Evolutionary conservation across 2,888 invertebrate species (phyloP), one percentile per base, ranked within the genome.

Genomic region (Timema cristinae): DNA sequence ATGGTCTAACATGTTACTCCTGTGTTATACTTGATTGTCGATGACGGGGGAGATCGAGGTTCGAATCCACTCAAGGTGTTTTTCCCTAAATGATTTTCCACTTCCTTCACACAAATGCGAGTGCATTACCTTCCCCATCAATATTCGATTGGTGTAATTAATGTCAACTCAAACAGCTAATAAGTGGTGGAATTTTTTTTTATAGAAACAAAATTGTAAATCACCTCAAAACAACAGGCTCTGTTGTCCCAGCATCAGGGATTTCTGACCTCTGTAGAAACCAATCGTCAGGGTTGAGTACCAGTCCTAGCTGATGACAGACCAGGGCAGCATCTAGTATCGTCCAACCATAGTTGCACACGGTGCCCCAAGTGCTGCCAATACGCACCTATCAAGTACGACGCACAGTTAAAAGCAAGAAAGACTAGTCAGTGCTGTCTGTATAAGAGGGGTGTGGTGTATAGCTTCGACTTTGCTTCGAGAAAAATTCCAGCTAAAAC

Each of bases 281-380:
- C 95, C 97, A 97, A 82, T 96, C 94, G 76, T 92, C 89, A 0
- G 97, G 96, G 82, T 98, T 97, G 15, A 97, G 86, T 0, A 93
- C 93, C 74, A 95, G 86, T 0, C 98, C 98, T 75, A 99, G 83
- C 82, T 98, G 98, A 82, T 97, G 93, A 79, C 99, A 99, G 0
- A 94, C 96, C 67, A 98, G 83, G 0, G 97, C 94, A 0, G 99
- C 97, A 79, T 95, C 92, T 63, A 90, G 86, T 32, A 94, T 90
- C 66, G 91, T 96, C 97, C 98, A 99, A 66, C 93, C 94, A 80
- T 98, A 95, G 82, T 94, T 94, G 81, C 99, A 99, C 0, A 99
- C 94, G 0, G 98, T 98, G 52, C 98, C 98, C 98, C 98, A 98
- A 80, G 90, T 89, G 0, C 91, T 91, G 73, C 92, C 89, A 9